Evolutionary conservation across 1,140 invertebrate genomes (phyloP).

Genomic region (Rhopalosiphum maidis): DNA sequence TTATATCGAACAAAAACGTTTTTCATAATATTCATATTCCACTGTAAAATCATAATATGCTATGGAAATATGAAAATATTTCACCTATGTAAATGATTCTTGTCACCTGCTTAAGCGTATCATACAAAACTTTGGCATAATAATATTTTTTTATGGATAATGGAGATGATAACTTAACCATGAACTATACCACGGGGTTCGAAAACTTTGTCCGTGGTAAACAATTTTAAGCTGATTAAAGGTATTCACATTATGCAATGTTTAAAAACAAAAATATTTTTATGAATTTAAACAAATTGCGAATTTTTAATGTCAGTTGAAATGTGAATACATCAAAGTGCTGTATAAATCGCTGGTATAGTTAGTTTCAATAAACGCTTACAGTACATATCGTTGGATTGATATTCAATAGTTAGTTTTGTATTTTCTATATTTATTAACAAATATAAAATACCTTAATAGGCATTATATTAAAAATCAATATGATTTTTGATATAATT

Average conservation of each 20-base stretch:
- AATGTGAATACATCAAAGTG: not conserved
- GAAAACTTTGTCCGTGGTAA: not conserved
- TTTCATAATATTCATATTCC: not conserved
- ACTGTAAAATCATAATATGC: not conserved
- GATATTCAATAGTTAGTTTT: not conserved
- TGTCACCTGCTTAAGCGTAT: not conserved
- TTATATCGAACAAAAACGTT: not conserved
- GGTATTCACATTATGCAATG: not conserved
- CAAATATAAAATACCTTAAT: not conserved
- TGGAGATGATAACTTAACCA: not conserved
- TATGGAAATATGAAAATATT: constrained; percentile 6
- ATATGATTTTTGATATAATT: not conserved
- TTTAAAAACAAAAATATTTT: not conserved
- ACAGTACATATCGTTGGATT: not conserved
- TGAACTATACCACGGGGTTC: not conserved
- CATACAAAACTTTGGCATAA: not conserved
- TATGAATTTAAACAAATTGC: not conserved
- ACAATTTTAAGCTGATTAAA: not conserved
- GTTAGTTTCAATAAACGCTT: not conserved
- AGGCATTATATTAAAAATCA: no score
- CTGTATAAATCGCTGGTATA: not conserved
- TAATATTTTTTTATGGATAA: not conserved
- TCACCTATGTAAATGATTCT: not conserved
- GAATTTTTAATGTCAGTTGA: not conserved
- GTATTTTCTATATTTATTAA: not conserved